Evolutionary conservation across 2,888 invertebrate species (phyloP), one percentile per base, ranked within the genome.

Genomic region (Drosophila dives): DNA sequence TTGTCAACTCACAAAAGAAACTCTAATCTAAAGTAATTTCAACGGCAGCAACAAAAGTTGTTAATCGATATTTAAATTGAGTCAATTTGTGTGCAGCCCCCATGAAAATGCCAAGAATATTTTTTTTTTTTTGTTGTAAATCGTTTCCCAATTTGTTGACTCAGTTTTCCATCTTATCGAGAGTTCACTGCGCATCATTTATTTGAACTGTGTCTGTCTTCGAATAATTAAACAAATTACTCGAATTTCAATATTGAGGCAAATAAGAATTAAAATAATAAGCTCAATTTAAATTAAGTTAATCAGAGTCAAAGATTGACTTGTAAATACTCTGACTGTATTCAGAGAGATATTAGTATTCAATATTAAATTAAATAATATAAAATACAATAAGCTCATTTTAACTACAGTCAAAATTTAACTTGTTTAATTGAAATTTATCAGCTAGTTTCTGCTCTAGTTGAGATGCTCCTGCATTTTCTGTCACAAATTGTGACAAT

Each of bases 1-100:
- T 69, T 64, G 80, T 79, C 76, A 77, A 50, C 64, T 61, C 15
- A 76, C 72, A 72, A 80, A 72, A 61, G 23, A 40, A 55, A 55
- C 17, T 55, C 45, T 66, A 15, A 59, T 23, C 33, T 67, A 34
- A 15, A 56, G 34, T 32, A 40, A 36, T 59, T 23, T 38, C 65
- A 8, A 45, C 68, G 38, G 34, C 34, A 33, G 51, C 34, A 55
- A 29, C 55, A 53, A 54, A 26, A 60, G 76, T 81, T 68, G 75
- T 75, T 84, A 85, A 84, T 80, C 71, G 77, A 68, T 77, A 81
- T 86, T 80, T 86, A 81, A 89, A 85, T 80, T 70, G 72, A 72
- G 50, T 72, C 75, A 81, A 77, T 83, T 81, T 71, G 71, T 69
- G 53, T 29, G 66, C 60, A 48, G 75, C 65, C 76, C 76, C 76